Conservation (phyloP, 2,888 invertebrate species). For the Apotomis betuletana region DNA sequence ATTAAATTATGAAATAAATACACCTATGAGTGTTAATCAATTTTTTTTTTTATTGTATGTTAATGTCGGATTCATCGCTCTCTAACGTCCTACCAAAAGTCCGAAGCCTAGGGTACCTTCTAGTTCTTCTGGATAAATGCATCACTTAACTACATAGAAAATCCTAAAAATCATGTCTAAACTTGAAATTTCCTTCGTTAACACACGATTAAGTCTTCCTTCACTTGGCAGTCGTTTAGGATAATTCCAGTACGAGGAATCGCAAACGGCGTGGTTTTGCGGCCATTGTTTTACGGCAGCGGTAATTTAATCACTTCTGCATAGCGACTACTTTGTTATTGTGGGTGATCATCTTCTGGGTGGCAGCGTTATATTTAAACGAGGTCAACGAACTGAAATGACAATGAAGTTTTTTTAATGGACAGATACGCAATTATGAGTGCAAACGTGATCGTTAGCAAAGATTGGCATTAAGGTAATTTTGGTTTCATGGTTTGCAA, state of each 20-base stretch:
- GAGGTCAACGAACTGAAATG: constrained; percentile 15
- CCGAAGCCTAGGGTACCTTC: no score
- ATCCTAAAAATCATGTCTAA: no score
- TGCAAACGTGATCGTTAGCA: not conserved
- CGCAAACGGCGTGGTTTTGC: constrained; percentile 52
- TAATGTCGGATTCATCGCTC: no score
- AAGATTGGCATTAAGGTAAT: not conserved
- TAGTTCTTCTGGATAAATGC: no score
- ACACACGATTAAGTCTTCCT: constrained; percentile 32
- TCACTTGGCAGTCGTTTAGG: constrained; percentile 38
- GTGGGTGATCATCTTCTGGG: constrained; percentile 48
- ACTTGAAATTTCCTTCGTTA: not conserved
- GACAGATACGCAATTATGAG: not conserved
- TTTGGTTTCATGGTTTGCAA: not conserved
- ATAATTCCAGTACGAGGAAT: constrained; percentile 54
- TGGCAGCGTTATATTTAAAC: constrained; percentile 37
- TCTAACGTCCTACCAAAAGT: no score
- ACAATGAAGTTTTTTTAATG: constrained; percentile 6
- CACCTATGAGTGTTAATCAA: no score
- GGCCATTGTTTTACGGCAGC: constrained; percentile 61
- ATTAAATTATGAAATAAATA: no score
- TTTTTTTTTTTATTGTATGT: no score
- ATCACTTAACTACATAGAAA: no score
- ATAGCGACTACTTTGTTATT: constrained; percentile 58
- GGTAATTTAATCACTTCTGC: constrained; percentile 63